Percentiles rank a stretch among this genome's conserved stretches.
Conservation (phyloP, 92 coral and sea anemone species). For the Umimayanthus kanabou region DNA sequence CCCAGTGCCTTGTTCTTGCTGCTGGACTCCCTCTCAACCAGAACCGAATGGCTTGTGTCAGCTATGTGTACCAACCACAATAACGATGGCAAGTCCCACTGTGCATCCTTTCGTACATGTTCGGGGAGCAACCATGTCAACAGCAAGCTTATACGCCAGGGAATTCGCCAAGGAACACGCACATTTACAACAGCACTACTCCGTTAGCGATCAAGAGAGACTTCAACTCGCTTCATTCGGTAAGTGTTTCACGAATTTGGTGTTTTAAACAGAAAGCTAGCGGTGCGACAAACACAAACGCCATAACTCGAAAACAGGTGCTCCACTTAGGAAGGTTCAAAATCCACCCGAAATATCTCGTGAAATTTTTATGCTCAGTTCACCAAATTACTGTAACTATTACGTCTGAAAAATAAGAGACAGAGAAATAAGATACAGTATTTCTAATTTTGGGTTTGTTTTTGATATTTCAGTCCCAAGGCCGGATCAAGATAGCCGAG, state of each 20-base stretch:
- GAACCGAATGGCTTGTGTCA: slow-evolving; percentile 91
- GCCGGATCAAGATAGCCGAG: slow-evolving; percentile 71
- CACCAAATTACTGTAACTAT: slow-evolving; percentile 8
- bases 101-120: slow-evolving; percentile 84
- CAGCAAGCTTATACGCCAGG: slow-evolving; percentile 73
- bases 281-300: slow-evolving; percentile 27
- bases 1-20: slow-evolving; percentile 92
- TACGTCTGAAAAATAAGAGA: neutral
- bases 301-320: slow-evolving; percentile 31
- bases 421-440: neutral
- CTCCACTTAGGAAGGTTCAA: neutral
- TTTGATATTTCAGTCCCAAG: slow-evolving; percentile 59
- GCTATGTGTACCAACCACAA: slow-evolving; percentile 86
- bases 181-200: slow-evolving; percentile 80
- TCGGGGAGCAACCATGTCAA: slow-evolving; percentile 85
- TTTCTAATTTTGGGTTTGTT: slow-evolving; percentile 36
- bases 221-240: slow-evolving; percentile 88
- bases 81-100: slow-evolving; percentile 56
- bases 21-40: slow-evolving; percentile 96
- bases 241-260: slow-evolving; percentile 51
- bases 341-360: slow-evolving; percentile 47
- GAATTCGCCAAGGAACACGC: slow-evolving; percentile 81
- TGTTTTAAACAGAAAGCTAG: slow-evolving; percentile 4
- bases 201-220: slow-evolving; percentile 76
- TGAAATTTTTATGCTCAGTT: slow-evolving; percentile 46